phyloP scores from a whole-genome alignment of 2,888 invertebrate species.

The Cheilosia variabilis region DNA sequence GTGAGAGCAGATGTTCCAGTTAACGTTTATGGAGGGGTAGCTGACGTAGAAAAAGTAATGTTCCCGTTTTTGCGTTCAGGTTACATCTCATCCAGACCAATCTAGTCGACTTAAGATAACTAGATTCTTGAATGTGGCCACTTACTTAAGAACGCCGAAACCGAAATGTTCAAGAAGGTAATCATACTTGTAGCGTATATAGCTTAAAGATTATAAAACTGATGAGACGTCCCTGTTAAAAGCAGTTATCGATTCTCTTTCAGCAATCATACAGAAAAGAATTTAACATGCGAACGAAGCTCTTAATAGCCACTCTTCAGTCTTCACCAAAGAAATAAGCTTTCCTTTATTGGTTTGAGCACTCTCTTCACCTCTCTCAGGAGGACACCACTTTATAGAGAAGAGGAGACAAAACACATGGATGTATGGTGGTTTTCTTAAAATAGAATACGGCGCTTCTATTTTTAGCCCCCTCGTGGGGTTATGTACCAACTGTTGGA shows the following conservation, averaged over 20 bases:
- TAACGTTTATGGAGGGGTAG: no score
- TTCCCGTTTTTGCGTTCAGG: no score
- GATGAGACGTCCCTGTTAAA: neutral
- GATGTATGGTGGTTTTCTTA: conserved; percentile 30
- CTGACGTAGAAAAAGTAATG: no score
- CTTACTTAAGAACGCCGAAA: no score
- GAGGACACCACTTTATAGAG: conserved; percentile 17
- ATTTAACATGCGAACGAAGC: conserved; percentile 5
- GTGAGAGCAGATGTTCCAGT: no score
- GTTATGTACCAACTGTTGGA: conserved; percentile 4
- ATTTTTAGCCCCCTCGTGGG: conserved; percentile 43
- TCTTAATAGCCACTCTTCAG: conserved; percentile 31
- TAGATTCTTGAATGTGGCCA: no score
- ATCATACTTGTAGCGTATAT: no score
- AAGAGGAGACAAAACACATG: conserved; percentile 6
- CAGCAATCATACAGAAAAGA: neutral
- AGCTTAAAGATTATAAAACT: neutral
- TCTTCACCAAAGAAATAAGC: conserved; percentile 16
- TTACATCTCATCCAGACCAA: no score
- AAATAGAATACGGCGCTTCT: conserved; percentile 61
- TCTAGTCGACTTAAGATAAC: no score
- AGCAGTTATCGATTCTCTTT: conserved; percentile 22
- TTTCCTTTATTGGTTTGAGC: conserved; percentile 1
- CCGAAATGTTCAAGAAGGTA: no score
- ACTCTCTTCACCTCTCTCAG: conserved; percentile 11